phyloP scores from a whole-genome alignment of 2,797 vertebrate species.

The Syngnathus rostellatus region DNA sequence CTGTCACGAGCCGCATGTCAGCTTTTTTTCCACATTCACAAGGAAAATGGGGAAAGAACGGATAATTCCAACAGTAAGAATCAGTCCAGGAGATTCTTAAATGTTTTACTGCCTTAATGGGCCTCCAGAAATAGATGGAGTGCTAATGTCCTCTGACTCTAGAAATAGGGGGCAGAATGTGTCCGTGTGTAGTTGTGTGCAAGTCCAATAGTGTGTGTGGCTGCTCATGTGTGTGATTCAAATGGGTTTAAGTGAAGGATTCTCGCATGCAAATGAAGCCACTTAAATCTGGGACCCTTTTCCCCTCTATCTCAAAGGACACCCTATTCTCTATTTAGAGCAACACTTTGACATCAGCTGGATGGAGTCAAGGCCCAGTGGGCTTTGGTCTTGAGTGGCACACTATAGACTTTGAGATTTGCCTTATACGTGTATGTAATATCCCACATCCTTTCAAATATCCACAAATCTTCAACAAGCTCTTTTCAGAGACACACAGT shows the following conservation, averaged over 20 bases:
- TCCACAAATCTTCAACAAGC: constrained; percentile 61
- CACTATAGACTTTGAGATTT: constrained; percentile 47
- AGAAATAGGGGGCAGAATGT: constrained; percentile 33
- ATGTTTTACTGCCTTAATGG: constrained; percentile 71
- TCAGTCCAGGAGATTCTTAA: constrained; percentile 63
- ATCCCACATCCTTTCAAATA: constrained; percentile 46
- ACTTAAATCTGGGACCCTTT: constrained; percentile 54
- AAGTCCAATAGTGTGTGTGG: constrained; percentile 19
- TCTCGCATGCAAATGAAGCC: constrained; percentile 62
- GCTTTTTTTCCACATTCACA: constrained; percentile 34
- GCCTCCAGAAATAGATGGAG: constrained; percentile 68
- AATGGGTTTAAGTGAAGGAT: constrained; percentile 57
- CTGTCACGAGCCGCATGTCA: constrained; percentile 65
- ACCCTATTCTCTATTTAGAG: constrained; percentile 61
- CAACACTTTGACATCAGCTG: constrained; percentile 53
- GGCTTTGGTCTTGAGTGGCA: constrained; percentile 43
- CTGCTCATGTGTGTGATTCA: constrained; percentile 25
- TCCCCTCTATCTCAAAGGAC: constrained; percentile 50
- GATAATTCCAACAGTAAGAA: constrained; percentile 62
- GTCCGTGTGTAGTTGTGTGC: constrained; percentile 26
- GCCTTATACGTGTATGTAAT: constrained; percentile 47
- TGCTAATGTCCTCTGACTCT: constrained; percentile 63
- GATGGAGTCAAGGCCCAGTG: constrained; percentile 35
- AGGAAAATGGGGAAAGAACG: constrained; percentile 48
- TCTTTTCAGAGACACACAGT: constrained; percentile 40